These are phyloP conservation scores for Halcyon smyrnensis DNA, from an alignment of 2,797 vertebrate genomes.

Conservation along the genomic window DNA sequence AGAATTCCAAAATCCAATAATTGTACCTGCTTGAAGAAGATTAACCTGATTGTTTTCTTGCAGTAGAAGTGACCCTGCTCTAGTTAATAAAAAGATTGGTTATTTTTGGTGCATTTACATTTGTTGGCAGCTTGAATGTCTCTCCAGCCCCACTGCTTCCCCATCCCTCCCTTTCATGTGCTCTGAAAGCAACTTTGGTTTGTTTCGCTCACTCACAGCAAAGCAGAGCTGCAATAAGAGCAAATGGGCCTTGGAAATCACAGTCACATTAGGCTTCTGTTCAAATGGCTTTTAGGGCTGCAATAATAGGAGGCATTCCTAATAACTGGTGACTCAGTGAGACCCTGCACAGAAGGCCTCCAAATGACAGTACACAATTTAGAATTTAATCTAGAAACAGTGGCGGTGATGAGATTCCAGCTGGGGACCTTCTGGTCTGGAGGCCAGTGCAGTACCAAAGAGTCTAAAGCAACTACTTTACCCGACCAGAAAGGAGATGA, in stretches of 20 bases:
- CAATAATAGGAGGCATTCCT: slow-evolving; percentile 80
- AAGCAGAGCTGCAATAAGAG: slow-evolving; percentile 79
- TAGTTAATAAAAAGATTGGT: slow-evolving; percentile 54
- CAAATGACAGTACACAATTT: slow-evolving; percentile 81
- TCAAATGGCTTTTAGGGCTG: slow-evolving; percentile 84
- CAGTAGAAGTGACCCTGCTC: not conserved
- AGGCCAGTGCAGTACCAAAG: slow-evolving; percentile 43
- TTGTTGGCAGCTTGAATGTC: slow-evolving; percentile 47
- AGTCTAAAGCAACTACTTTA: slow-evolving; percentile 49
- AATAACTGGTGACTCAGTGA: slow-evolving; percentile 82
- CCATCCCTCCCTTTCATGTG: slow-evolving; percentile 51
- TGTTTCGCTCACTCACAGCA: slow-evolving; percentile 71
- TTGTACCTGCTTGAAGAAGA: slow-evolving; percentile 4
- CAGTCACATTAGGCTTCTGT: slow-evolving; percentile 82
- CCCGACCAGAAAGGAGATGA: not conserved
- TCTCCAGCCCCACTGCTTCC: slow-evolving; percentile 49
- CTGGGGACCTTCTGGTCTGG: slow-evolving; percentile 81
- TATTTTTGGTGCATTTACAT: slow-evolving; percentile 65
- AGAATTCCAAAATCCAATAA: not conserved
- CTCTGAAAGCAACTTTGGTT: slow-evolving; percentile 75
- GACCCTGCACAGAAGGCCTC: slow-evolving; percentile 83
- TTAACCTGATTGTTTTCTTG: slow-evolving; percentile 18
- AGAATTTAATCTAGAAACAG: slow-evolving; percentile 83
- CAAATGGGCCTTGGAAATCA: slow-evolving; percentile 85
- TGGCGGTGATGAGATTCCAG: slow-evolving; percentile 79